Evolutionary conservation across 2,113 vertebrate species (phyloP).

Genomic region (Thinocorus orbignyianus): DNA sequence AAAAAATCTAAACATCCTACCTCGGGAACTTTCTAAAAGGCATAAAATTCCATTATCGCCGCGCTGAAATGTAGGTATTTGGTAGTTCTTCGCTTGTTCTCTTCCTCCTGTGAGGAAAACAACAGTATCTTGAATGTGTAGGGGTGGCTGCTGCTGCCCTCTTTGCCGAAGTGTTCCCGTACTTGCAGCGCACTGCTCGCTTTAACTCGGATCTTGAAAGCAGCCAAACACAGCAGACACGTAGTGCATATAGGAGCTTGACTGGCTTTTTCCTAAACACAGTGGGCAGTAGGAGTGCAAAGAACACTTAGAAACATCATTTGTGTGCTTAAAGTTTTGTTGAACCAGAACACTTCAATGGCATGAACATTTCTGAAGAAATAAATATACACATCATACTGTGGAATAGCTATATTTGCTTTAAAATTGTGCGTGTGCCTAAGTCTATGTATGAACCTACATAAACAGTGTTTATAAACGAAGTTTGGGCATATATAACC

Average conservation of each 20-base stretch:
- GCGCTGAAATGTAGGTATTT: fast-evolving
- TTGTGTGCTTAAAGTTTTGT: not conserved
- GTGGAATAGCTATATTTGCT: not conserved
- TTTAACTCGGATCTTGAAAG: not conserved
- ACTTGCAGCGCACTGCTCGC: fast-evolving
- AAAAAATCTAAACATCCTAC: fast-evolving
- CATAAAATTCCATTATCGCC: fast-evolving
- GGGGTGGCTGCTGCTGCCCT: not conserved
- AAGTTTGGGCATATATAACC: fast-evolving
- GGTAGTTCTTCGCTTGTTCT: fast-evolving
- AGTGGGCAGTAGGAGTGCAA: not conserved
- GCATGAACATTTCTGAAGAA: not conserved
- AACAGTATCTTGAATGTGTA: fast-evolving
- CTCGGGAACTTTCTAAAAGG: not conserved
- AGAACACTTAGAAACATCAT: not conserved
- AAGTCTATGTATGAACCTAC: not conserved
- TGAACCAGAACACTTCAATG: not conserved
- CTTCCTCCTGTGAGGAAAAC: not conserved
- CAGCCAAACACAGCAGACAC: fast-evolving
- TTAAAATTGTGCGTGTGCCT: not conserved
- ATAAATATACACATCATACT: not conserved
- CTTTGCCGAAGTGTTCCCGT: not conserved
- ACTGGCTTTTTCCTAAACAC: fast-evolving
- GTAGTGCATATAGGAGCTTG: not conserved
- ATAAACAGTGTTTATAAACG: not conserved